Percentiles rank a stretch among this genome's conserved stretches.
Conservation (phyloP, 2,888 invertebrate genomes). For the Rhodophaea formosa region DNA sequence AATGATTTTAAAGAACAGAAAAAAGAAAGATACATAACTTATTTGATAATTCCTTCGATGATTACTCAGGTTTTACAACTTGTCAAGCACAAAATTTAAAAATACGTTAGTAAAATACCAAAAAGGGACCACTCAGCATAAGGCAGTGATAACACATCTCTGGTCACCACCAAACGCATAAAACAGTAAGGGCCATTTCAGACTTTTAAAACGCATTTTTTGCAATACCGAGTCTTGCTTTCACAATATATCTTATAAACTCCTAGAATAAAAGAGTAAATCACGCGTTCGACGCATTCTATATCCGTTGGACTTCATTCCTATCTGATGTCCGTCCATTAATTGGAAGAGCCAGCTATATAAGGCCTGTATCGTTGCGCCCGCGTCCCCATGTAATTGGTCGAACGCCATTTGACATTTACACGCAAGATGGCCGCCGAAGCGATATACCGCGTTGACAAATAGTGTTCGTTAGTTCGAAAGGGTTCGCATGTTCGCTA, state of each 20-base stretch:
- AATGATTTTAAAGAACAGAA: too few relatives aligned
- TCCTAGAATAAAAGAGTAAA: conserved; percentile 11
- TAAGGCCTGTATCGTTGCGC: conserved; percentile 75
- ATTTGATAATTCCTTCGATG: too few relatives aligned
- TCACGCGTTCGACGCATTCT: conserved; percentile 11
- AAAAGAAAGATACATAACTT: too few relatives aligned
- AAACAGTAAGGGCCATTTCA: too few relatives aligned
- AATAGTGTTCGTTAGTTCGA: conserved; percentile 55
- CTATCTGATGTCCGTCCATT: conserved; percentile 70
- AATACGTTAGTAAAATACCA: too few relatives aligned
- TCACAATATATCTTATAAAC: background rate
- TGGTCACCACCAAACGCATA: too few relatives aligned
- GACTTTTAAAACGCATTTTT: background rate
- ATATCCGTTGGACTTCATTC: conserved; percentile 18
- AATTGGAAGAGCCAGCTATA: conserved; percentile 76
- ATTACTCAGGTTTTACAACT: too few relatives aligned
- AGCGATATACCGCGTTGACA: conserved; percentile 74
- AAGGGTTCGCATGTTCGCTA: conserved; percentile 37
- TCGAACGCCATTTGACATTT: conserved; percentile 74
- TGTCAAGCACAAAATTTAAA: too few relatives aligned
- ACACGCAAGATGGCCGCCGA: conserved; percentile 75
- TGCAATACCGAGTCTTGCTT: background rate
- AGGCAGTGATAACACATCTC: too few relatives aligned
- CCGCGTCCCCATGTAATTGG: conserved; percentile 75
- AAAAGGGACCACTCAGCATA: too few relatives aligned